Base-by-base conservation (phyloP, 2,797 vertebrate species). In the Cephalopachus bancanus region DNA sequence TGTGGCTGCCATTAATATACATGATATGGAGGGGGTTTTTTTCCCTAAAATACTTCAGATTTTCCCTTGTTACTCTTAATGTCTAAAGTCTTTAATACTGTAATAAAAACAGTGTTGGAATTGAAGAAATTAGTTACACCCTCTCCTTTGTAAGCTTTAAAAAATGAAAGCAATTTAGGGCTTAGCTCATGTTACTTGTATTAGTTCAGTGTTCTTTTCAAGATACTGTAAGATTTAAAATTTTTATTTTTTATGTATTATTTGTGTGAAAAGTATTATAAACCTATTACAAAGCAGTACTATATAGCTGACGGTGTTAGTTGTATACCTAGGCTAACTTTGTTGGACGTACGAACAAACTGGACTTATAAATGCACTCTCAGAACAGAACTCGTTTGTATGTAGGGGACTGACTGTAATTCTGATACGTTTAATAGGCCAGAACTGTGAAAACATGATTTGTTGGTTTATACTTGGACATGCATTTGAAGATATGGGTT, bases 401-500 rank as follows among this genome's bases (percentile, higher is more conserved):
- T 3, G 37, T 37, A 37, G 37, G 37, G 37, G 37, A 37, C 37
- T 37, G 37, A 37, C 37, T 37, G 37, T 37, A 37, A 57, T 55
- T 75, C 15, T 85, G n/a, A 4, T 84, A 85, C 64, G 17, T 69
- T 26, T 33, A 85, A 69, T 71, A 93, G 80, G 57, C 24, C 64
- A 76, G 83, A 91, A 65, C 78, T 76, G n/a, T 81, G 72, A 76
- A 94, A 91, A 84, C 24, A 30, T 62, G 3, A 75, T 81, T 37
- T 87, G 55, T 65, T 86, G 84, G 22, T 74, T 89, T 96, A 22
- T 79, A 69, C 51, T 79, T 86, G 33, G 49, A 67, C 17, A 33
- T 62, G 19, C 19, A 3, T 83, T 87, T 78, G 72, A 33, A 74
- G 55, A 49, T 26, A 37, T 0, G 57, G 74, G 10, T 44, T 69